Percentiles rank a stretch among this genome's conserved stretches.
These are phyloP conservation scores for Peromyscus eremicus DNA, from an alignment of 2,797 vertebrate species.

Conservation along the genomic window DNA sequence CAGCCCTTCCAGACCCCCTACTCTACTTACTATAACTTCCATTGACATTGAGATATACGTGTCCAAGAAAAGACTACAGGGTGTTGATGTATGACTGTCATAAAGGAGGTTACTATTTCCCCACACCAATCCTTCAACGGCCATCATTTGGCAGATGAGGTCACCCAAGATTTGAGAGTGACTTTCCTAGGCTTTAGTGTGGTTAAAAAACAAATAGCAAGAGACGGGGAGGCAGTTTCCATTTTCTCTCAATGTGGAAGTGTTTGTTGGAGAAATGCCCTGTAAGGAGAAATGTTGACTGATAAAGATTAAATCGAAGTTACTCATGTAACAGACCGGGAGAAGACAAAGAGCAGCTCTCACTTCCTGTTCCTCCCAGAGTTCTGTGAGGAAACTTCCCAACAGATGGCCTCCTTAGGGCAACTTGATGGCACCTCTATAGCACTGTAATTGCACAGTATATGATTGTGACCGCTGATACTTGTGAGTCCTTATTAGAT, in stretches of 20 bases:
- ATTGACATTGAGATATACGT: background rate
- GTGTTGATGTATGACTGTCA: accelerated
- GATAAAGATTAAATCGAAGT: background rate
- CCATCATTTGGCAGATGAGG: background rate
- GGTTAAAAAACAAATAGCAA: background rate
- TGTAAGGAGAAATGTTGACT: background rate
- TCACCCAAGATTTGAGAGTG: background rate
- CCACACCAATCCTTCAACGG: background rate
- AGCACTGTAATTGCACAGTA: background rate
- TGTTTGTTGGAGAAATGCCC: background rate
- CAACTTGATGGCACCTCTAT: accelerated
- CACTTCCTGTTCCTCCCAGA: background rate
- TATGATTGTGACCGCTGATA: too few relatives aligned
- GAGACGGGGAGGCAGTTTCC: background rate
- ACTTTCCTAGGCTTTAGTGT: background rate
- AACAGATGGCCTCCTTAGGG: background rate
- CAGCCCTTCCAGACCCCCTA: too few relatives aligned
- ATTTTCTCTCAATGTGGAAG: background rate
- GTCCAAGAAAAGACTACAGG: background rate
- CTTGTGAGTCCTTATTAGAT: background rate
- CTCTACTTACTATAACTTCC: background rate
- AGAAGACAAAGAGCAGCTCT: too few relatives aligned
- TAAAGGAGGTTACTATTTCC: background rate
- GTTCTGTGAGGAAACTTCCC: background rate
- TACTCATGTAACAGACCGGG: background rate